Conservation (phyloP, 2,888 invertebrate species). For the Lasioglossum marginatum region DNA sequence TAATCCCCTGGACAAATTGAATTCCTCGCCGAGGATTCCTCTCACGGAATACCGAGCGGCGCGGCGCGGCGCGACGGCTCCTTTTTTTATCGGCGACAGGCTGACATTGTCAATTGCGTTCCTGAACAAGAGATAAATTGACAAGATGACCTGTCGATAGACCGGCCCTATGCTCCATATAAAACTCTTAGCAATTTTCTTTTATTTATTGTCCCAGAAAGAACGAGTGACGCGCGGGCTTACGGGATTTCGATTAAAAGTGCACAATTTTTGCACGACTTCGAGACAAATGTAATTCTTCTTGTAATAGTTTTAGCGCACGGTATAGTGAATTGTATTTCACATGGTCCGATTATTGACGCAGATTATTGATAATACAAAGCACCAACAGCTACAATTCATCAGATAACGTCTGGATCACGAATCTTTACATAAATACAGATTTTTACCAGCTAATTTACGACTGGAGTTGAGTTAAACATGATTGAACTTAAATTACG, state of each 20-base stretch:
- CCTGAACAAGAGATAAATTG: background rate
- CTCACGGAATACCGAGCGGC: background rate
- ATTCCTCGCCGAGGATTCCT: constrained; percentile 8
- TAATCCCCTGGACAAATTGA: constrained; percentile 17
- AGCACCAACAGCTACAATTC: background rate
- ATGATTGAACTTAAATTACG: background rate
- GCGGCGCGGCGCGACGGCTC: background rate
- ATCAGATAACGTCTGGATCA: background rate
- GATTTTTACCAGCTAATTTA: background rate
- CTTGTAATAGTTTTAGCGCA: background rate
- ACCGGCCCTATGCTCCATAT: background rate
- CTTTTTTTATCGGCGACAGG: background rate
- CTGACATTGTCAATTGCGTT: constrained; percentile 35
- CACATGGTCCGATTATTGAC: too few relatives aligned
- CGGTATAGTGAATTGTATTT: too few relatives aligned
- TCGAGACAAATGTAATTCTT: background rate
- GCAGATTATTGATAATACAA: too few relatives aligned
- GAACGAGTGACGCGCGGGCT: background rate
- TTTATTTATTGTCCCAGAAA: background rate
- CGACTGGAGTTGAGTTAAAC: background rate
- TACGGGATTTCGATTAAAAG: background rate
- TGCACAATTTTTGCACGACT: background rate
- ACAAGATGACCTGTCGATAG: background rate
- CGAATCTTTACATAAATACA: background rate
- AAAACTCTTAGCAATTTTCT: background rate